Evolutionary conservation across 1,140 invertebrate genomes (phyloP), one percentile per base, ranked within the genome.

Genomic region (Adelges cooleyi): DNA sequence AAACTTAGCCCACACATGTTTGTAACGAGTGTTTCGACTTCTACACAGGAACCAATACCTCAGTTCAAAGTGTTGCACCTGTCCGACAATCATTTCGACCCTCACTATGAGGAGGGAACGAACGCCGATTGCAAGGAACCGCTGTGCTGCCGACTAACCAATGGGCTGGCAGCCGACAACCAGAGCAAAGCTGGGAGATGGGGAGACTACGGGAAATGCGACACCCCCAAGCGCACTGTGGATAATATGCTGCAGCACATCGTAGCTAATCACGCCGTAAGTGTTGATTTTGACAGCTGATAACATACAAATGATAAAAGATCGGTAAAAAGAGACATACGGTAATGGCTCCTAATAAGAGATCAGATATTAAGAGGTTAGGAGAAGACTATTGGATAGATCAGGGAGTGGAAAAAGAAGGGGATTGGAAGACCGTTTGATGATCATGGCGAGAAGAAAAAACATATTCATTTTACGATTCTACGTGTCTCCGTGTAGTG

Each of bases 21-120:
- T 9, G 20, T 49, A 49, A 49, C 18, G 8, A 9, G 11, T 11
- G 11, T 33, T 33, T 33, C 5, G n/a, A n/a, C n/a, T n/a, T n/a
- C n/a, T n/a, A n/a, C 73, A 33, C 65, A 80, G 78, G 77, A 83
- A 59, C 82, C 79, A 46, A 84, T 84, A 0, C 86, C 88, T 1
- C 85, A 83, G 18, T 89, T 93, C 71, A 92, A 92, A 80, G 90
- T 95, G 6, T 77, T 96, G 5, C 92, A 96, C 71, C 82, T 96
- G 51, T 93, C 91, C 1, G 92, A 95, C 73, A 94, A 91, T 0
- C 92, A 95, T 74, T 92, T 88, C 71, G 92, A 96, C 77, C 90
- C 89, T 0, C 89, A 92, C 71, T 95, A 96, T 71, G 84, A 85
- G 65, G 89, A 92, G 79, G 92, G 89, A 66, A 82, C 86, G 3